Percentiles rank a stretch among this genome's conserved stretches.
Evolutionary conservation across 64 coral and sea anemone species (phyloP).

Genomic region (Orbicella faveolata): DNA sequence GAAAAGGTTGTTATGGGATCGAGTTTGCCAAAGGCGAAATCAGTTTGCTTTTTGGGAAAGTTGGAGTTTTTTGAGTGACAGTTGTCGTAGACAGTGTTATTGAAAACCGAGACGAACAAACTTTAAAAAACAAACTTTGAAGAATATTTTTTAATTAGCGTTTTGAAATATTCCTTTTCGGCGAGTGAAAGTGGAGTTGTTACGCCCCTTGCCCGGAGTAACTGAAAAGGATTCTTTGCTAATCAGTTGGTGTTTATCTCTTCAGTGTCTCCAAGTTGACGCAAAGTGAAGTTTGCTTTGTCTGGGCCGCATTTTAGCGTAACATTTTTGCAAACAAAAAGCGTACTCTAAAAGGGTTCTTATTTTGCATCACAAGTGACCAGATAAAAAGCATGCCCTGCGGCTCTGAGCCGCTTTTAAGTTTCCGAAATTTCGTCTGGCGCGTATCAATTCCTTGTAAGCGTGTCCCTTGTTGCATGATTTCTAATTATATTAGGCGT

Average conservation of each 20-base stretch:
- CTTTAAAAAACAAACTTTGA: constrained; percentile 25
- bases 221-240: not conserved
- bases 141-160: constrained; percentile 46
- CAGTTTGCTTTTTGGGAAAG: not conserved
- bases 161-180: constrained; percentile 40
- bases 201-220: constrained; percentile 12
- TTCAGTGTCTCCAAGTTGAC: not conserved
- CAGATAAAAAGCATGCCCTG: constrained; percentile 6
- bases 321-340: constrained; percentile 39
- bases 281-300: constrained; percentile 28
- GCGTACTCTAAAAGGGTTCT: not conserved
- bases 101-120: constrained; percentile 26
- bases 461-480: not conserved
- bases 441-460: not conserved
- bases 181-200: not conserved
- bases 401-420: constrained; percentile 9
- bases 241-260: constrained; percentile 38
- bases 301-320: constrained; percentile 3
- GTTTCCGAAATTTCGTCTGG: constrained; percentile 21
- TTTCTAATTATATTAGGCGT: constrained; percentile 6
- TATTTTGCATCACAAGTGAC: not conserved
- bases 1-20: not conserved
- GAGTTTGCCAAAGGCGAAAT: not conserved
- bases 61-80: constrained; percentile 30
- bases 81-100: not conserved